Percentiles rank a stretch among this genome's conserved stretches.
These are phyloP conservation scores for Meriones psammophilus DNA, from an alignment of 2,797 vertebrate genomes.

Conservation along the genomic window DNA sequence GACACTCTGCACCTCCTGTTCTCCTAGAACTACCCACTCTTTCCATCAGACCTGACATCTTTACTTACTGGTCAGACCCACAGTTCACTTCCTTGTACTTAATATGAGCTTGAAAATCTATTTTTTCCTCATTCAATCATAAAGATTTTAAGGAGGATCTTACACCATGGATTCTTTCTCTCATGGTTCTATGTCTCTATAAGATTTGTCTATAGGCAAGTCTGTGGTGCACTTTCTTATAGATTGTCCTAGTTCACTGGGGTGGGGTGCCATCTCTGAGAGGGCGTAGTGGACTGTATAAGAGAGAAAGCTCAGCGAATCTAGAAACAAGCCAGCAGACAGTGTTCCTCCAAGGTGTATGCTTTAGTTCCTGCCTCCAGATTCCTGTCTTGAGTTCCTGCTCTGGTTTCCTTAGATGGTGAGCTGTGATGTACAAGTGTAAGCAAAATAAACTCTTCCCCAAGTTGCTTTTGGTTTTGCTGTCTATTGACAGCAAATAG, in stretches of 20 bases:
- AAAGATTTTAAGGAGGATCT: neutral
- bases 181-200: neutral
- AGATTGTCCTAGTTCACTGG: neutral
- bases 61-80: neutral
- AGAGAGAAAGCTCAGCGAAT: neutral
- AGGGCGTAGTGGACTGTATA: neutral
- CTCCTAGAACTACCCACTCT: neutral
- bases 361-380: neutral
- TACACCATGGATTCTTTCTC: neutral
- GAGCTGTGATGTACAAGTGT: neutral
- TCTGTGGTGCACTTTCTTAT: neutral
- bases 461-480: neutral
- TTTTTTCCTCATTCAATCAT: neutral
- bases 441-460: neutral
- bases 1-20: neutral
- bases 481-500: neutral
- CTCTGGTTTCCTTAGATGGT: neutral
- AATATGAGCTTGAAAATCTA: neutral
- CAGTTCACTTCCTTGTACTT: neutral
- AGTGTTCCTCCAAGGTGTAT: neutral
- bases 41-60: neutral
- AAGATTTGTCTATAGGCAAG: neutral
- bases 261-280: neutral
- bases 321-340: neutral
- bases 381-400: neutral